Evolutionary conservation across 2,888 invertebrate genomes (phyloP).

Genomic region (Chloroclysta siterata): DNA sequence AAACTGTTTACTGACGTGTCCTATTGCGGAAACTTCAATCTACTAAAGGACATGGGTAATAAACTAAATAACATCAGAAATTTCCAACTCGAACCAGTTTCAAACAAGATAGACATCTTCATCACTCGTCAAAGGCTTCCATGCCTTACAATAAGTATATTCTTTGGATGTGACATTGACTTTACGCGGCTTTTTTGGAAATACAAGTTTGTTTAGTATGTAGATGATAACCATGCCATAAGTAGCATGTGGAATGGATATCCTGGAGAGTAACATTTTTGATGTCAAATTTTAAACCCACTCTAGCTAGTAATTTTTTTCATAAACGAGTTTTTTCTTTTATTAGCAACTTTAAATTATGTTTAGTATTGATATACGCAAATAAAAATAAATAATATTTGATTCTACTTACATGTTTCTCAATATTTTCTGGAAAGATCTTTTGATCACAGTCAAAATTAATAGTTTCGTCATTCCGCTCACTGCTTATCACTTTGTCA

Average conservation of each 20-base stretch:
- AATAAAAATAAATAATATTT: too few relatives aligned
- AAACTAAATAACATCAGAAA: constrained; percentile 49
- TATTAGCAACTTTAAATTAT: too few relatives aligned
- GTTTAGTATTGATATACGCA: too few relatives aligned
- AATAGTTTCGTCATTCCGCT: constrained; percentile 40
- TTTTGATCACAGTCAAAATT: constrained; percentile 54
- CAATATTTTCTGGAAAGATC: constrained; percentile 61
- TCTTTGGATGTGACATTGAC: constrained; percentile 28
- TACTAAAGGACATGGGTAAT: constrained; percentile 52
- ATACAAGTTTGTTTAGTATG: constrained; percentile 24
- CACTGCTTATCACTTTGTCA: constrained; percentile 17
- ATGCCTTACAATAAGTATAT: not conserved
- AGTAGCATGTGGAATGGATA: constrained; percentile 1
- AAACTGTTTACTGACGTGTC: constrained; percentile 47
- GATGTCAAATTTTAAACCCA: not conserved
- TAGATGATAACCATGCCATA: constrained; percentile 25
- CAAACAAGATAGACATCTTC: constrained; percentile 6
- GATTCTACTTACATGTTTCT: constrained; percentile 64
- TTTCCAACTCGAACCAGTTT: constrained; percentile 44
- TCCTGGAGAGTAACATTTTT: constrained; percentile 9
- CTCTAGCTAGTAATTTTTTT: not conserved
- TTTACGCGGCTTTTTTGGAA: constrained; percentile 20
- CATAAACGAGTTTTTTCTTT: too few relatives aligned
- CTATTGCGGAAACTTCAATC: constrained; percentile 63
- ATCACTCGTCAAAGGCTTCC: not conserved